phyloP scores from a whole-genome alignment of 2,797 vertebrate species.

The Pseudopleuronectes americanus region DNA sequence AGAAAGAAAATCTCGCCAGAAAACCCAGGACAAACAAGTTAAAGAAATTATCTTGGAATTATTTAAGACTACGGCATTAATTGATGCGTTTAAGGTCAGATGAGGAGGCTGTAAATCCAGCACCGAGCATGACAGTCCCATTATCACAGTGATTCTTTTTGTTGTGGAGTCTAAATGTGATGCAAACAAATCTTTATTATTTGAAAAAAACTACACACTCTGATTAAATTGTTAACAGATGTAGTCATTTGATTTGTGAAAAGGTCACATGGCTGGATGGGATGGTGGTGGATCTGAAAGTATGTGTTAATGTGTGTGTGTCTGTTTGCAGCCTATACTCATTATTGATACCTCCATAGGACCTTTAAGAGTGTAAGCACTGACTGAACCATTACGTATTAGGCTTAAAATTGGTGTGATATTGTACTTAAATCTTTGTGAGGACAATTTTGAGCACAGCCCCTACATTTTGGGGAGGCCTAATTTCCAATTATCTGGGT shows the following conservation, averaged over 20 bases:
- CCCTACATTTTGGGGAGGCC: no score
- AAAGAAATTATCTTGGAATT: no score
- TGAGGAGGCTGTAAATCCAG: slow-evolving; percentile 1
- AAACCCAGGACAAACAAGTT: neutral
- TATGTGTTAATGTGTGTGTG: slow-evolving; percentile 25
- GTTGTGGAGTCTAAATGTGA: no score
- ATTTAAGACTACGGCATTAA: neutral
- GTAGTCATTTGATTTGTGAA: slow-evolving; percentile 68
- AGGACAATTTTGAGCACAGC: no score
- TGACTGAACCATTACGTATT: no score
- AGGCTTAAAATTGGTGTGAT: no score
- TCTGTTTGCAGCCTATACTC: neutral
- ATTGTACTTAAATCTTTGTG: no score
- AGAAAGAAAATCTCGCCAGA: neutral
- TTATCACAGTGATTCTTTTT: neutral
- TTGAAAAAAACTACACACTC: slow-evolving; percentile 26
- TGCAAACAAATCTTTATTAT: slow-evolving; percentile 30
- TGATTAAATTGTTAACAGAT: slow-evolving; percentile 63
- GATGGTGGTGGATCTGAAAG: slow-evolving; percentile 25
- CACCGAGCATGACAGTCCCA: neutral
- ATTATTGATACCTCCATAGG: neutral
- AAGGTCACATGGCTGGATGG: slow-evolving; percentile 67
- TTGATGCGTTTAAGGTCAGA: neutral
- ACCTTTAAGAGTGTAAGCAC: neutral
- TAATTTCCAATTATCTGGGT: no score